Evolutionary conservation across 2,888 invertebrate species (phyloP).

Genomic region (Torymus texanus): DNA sequence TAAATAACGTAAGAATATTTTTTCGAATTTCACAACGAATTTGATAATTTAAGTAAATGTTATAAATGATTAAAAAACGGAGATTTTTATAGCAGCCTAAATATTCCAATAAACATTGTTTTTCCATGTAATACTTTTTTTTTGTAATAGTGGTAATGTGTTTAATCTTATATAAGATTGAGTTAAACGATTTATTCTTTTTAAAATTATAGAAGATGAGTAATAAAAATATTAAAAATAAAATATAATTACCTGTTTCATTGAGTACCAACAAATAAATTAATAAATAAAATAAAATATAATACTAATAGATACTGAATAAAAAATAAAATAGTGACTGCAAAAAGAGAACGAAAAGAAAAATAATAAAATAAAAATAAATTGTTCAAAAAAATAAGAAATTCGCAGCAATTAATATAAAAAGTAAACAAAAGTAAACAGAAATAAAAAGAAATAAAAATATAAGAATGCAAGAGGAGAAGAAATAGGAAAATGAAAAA

Average conservation of each 20-base stretch:
- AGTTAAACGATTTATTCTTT: not conserved
- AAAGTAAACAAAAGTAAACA: slow-evolving; percentile 26
- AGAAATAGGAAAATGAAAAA: slow-evolving; percentile 37
- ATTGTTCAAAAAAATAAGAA: not conserved
- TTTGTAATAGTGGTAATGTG: no score
- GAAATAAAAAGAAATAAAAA: slow-evolving; percentile 19
- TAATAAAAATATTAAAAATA: slow-evolving; percentile 15
- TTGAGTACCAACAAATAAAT: slow-evolving; percentile 1
- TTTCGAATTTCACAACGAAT: no score
- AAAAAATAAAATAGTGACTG: no score
- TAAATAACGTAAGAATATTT: no score
- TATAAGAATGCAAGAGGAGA: slow-evolving; percentile 19
- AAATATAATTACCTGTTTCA: not conserved
- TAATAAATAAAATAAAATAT: not conserved
- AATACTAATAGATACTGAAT: not conserved
- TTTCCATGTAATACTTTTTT: no score
- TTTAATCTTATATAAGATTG: no score
- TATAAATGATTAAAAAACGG: no score
- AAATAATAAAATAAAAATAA: slow-evolving; percentile 26
- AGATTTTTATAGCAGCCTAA: no score
- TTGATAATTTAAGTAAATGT: no score
- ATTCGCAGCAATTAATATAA: not conserved
- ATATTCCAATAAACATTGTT: no score
- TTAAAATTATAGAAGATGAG: not conserved
- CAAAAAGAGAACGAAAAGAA: not conserved